Evolutionary conservation across 2,888 invertebrate species (phyloP), one percentile per base, ranked within the genome.

Genomic region (Molorchus minor): DNA sequence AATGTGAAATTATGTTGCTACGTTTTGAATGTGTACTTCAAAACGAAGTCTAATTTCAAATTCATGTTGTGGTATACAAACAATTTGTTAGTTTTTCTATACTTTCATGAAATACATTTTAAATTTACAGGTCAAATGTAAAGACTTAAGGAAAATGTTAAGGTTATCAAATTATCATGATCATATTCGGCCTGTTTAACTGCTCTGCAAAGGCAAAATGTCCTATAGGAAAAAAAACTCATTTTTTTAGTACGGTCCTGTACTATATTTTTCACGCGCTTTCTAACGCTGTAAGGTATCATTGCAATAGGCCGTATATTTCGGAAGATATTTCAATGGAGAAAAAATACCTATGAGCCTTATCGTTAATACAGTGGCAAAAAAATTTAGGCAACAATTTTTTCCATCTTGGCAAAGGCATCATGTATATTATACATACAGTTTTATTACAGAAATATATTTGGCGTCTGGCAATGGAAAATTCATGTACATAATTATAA

Each of bases 241-340:
- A n/a, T n/a, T 35, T 35, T 35, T 35, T 35, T 4, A 35, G 7
- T 35, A 35, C 35, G 35, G 29, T 35, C n/a, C 35, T 35, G 35
- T 35, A 35, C 35, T 35, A 35, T 35, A 35, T 35, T 35, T 35
- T 35, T 35, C 35, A 8, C 35, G 35, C 35, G 35, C 35, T 35
- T 35, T 35, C n/a, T 35, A 35, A 35, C n/a, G 35, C 35, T 10
- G 3, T 35, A 35, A 35, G n/a, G n/a, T 35, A 35, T 35, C n/a
- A 35, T 35, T 35, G 35, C 35, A 10, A 3, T 35, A n/a, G 35
- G 2, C 7, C n/a, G 35, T 35, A 35, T 35, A 35, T 35, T 35
- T 35, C 35, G 12, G n/a, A 35, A 35, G 35, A 35, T 35, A 35
- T 35, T n/a, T 3, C 35, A 35, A 35, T 35, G 35, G 35, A 8